These are phyloP conservation scores for Formica exsecta DNA, from an alignment of 1,140 invertebrate species.

Conservation along the genomic window DNA sequence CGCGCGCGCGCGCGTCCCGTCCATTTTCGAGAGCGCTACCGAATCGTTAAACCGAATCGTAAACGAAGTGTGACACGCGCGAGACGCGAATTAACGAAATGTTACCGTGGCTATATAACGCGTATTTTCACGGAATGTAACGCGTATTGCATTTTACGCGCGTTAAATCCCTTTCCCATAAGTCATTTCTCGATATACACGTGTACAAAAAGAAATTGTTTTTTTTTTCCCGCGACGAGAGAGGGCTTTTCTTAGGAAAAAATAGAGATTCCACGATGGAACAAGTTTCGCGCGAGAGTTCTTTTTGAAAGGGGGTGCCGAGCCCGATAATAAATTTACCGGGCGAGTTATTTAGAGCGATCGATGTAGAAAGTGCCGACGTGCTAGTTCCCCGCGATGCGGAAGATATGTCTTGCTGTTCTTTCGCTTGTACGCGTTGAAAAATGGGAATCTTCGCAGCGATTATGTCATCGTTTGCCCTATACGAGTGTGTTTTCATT, in stretches of 20 bases:
- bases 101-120: neutral
- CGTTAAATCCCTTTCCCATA: neutral
- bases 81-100: constrained; percentile 14
- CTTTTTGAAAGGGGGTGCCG: constrained; percentile 49
- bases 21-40: neutral
- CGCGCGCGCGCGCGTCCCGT: too few species aligned
- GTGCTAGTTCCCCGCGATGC: constrained; percentile 49
- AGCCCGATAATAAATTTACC: constrained; percentile 68
- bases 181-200: constrained; percentile 11
- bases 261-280: constrained; percentile 34
- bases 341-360: constrained; percentile 67
- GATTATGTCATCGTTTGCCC: constrained; percentile 55
- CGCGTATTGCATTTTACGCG: constrained; percentile 16
- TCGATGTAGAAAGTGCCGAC: constrained; percentile 69
- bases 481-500: constrained; percentile 28
- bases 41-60: neutral
- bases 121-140: neutral
- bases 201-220: neutral
- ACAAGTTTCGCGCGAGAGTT: constrained; percentile 39
- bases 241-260: neutral
- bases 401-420: constrained; percentile 35
- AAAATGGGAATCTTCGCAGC: constrained; percentile 54
- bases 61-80: neutral
- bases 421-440: constrained; percentile 38
- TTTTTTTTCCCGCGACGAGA: constrained; percentile 8